Percentiles rank a stretch among this genome's conserved stretches.
These are phyloP conservation scores for Larimichthys polyactis DNA, from an alignment of 2,113 vertebrate species.

Conservation along the genomic window DNA sequence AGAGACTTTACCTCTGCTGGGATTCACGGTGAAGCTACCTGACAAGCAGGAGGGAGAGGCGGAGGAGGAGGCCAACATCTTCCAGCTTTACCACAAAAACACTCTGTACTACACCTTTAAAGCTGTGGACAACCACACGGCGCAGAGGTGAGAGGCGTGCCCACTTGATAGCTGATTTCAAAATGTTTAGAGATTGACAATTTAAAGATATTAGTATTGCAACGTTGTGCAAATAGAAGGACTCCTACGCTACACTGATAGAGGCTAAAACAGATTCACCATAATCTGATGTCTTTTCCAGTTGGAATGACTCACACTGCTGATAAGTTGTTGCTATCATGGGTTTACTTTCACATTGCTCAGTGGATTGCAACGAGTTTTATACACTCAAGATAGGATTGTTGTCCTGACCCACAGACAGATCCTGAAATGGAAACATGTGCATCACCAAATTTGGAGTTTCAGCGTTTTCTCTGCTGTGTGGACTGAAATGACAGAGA, in stretches of 20 bases:
- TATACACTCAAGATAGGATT: neutral
- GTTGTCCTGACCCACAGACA: neutral
- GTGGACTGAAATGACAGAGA: neutral
- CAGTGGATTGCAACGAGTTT: neutral
- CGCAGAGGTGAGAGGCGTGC: conserved; percentile 87
- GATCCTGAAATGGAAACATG: neutral
- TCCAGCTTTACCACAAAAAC: conserved; percentile 98
- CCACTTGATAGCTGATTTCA: neutral
- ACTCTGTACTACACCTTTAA: conserved; percentile 95
- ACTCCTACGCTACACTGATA: neutral
- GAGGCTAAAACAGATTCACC: neutral
- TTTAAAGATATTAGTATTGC: neutral
- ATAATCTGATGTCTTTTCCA: neutral
- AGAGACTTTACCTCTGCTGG: conserved; percentile 95
- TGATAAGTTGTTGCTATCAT: neutral
- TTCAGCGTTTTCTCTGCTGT: neutral
- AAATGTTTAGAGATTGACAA: neutral
- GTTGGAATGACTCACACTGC: neutral
- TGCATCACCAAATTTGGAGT: neutral
- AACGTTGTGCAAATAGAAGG: neutral
- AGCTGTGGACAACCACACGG: conserved; percentile 90
- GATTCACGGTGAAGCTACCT: conserved; percentile 91
- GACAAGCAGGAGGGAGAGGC: conserved; percentile 84
- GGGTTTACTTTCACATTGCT: neutral
- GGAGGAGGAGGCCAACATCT: conserved; percentile 85